Evolutionary conservation across 2,888 invertebrate genomes (phyloP).

Genomic region (Hedya salicella): DNA sequence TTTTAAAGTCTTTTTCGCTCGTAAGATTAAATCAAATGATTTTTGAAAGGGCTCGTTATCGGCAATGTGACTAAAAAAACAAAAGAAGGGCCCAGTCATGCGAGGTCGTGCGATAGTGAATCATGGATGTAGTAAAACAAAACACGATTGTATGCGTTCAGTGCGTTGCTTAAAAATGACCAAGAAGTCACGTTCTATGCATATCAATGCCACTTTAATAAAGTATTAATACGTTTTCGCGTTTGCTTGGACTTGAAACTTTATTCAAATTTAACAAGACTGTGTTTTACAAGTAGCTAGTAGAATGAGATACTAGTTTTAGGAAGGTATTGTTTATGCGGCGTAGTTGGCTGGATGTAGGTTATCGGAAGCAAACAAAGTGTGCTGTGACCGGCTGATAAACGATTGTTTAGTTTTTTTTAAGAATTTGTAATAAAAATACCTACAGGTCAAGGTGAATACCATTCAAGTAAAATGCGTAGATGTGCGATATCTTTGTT

Average conservation of each 20-base stretch:
- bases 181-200: constrained; percentile 44
- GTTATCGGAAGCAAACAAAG: constrained; percentile 32
- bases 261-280: neutral
- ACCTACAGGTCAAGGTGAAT: neutral
- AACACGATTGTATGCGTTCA: constrained; percentile 2
- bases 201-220: constrained; percentile 6
- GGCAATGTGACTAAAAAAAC: neutral
- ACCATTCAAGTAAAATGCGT: neutral
- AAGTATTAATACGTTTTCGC: neutral
- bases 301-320: neutral
- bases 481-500: neutral
- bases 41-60: too few relatives aligned
- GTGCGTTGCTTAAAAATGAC: constrained; percentile 11
- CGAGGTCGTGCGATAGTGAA: neutral
- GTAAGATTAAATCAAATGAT: too few relatives aligned
- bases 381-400: constrained; percentile 39
- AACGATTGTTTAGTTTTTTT: constrained; percentile 42
- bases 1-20: too few relatives aligned
- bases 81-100: neutral
- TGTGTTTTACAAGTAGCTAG: neutral
- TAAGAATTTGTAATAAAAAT: too few relatives aligned
- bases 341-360: constrained; percentile 13
- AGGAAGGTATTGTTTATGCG: neutral
- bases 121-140: neutral
- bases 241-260: neutral